Conservation (phyloP, 2,113 vertebrate species). For the Microcebus griseorufus region DNA sequence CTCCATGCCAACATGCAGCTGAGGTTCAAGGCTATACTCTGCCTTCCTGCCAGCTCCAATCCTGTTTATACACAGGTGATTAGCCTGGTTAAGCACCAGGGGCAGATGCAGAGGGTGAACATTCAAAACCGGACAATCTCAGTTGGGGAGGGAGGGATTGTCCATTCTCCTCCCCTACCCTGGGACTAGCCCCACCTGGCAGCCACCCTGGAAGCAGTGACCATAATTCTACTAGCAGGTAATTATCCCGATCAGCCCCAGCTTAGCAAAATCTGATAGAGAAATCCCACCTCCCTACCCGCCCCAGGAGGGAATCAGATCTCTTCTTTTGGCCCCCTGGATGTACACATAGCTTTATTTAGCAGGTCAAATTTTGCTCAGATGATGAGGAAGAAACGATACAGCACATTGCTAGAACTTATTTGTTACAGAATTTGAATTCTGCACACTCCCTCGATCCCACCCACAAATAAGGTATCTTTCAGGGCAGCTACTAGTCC, state of each 20-base stretch:
- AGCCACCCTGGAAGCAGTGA: neutral
- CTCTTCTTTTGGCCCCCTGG: neutral
- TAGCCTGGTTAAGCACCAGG: neutral
- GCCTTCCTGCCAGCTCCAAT: neutral
- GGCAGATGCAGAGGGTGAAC: neutral
- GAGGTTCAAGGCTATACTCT: neutral
- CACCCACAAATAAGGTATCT: neutral
- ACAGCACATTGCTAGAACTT: neutral
- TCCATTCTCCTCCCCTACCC: fast-evolving
- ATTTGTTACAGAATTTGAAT: neutral
- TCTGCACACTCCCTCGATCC: neutral
- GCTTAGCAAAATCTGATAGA: neutral
- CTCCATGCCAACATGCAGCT: neutral
- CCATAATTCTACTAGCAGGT: neutral
- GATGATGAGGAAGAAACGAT: neutral
- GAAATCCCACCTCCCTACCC: neutral
- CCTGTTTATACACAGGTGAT: neutral
- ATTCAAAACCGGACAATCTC: neutral
- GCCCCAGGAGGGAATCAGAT: neutral
- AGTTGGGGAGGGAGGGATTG: neutral
- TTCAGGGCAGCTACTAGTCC: neutral
- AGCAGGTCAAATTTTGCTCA: neutral
- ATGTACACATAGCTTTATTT: neutral
- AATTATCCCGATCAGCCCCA: neutral
- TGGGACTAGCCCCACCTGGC: neutral